These are phyloP conservation scores for Sylvietta virens DNA, from an alignment of 2,113 vertebrate genomes.

Conservation along the genomic window DNA sequence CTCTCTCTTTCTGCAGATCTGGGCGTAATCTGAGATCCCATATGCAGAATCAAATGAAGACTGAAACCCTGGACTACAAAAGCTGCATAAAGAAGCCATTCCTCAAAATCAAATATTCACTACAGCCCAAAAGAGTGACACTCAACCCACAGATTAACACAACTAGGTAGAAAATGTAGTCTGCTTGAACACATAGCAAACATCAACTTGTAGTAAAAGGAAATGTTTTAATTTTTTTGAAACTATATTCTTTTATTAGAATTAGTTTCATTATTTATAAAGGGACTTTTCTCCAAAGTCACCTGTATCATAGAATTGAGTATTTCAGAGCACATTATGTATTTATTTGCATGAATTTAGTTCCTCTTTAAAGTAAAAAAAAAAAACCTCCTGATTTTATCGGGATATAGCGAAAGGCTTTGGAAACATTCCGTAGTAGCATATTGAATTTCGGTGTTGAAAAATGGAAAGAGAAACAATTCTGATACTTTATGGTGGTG, in stretches of 20 bases:
- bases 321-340: conserved; percentile 23
- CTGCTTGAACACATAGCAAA: conserved; percentile 1
- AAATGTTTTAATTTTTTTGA: conserved; percentile 26
- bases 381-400: neutral
- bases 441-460: neutral
- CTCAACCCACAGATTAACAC: neutral
- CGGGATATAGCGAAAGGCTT: neutral
- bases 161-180: neutral
- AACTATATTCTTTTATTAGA: conserved; percentile 29
- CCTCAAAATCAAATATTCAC: neutral
- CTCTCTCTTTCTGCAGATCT: conserved; percentile 70
- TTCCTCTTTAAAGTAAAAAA: conserved; percentile 22
- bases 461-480: neutral
- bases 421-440: conserved; percentile 28
- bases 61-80: neutral
- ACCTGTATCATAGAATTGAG: neutral
- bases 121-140: neutral
- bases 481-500: neutral
- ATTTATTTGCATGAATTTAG: conserved; percentile 38
- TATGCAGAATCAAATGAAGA: neutral
- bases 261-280: conserved; percentile 31
- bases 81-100: neutral
- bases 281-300: neutral
- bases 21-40: conserved; percentile 68
- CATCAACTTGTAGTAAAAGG: neutral